A percentile compares a stretch with the other conserved stretches of the same genome.
phyloP scores from a whole-genome alignment of 2,888 invertebrate genomes.

The Scaeva pyrastri region DNA sequence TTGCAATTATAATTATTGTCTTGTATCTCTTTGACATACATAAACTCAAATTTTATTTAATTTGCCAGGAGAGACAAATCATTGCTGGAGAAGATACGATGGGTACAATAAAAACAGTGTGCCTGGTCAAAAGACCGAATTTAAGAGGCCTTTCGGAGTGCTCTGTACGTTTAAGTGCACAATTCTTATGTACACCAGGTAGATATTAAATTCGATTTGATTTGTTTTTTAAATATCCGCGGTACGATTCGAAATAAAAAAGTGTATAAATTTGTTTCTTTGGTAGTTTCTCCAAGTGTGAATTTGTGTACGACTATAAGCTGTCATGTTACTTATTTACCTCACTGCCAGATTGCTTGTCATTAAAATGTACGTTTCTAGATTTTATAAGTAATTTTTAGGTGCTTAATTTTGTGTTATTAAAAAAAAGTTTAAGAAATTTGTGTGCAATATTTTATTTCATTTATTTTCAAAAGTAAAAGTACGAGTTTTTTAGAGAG shows the following conservation, averaged over 20 bases:
- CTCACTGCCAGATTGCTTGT: constrained; percentile 83
- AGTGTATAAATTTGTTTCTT: not conserved
- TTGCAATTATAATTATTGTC: constrained; percentile 39
- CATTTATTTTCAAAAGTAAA: too few species aligned
- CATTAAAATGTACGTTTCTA: constrained; percentile 82
- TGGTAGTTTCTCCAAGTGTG: constrained; percentile 82
- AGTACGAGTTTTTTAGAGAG: too few species aligned
- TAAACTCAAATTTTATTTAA: not conserved
- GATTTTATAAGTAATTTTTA: constrained; percentile 79
- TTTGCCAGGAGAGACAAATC: constrained; percentile 82
- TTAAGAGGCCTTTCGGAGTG: constrained; percentile 82
- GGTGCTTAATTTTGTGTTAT: not conserved
- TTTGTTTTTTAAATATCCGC: not conserved
- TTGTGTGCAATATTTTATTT: not conserved
- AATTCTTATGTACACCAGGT: constrained; percentile 82
- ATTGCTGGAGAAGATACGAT: constrained; percentile 83
- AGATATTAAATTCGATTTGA: too few species aligned
- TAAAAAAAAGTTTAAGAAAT: not conserved
- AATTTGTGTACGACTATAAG: constrained; percentile 83
- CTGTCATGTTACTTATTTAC: constrained; percentile 83
- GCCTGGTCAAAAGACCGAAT: constrained; percentile 82
- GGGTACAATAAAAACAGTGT: constrained; percentile 82
- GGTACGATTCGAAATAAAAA: not conserved
- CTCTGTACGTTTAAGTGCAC: constrained; percentile 83
- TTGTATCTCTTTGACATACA: constrained; percentile 4